Percentiles rank a stretch among this genome's conserved stretches.
phyloP scores from a whole-genome alignment of 2,113 vertebrate species.

The Atractosteus spatula region DNA sequence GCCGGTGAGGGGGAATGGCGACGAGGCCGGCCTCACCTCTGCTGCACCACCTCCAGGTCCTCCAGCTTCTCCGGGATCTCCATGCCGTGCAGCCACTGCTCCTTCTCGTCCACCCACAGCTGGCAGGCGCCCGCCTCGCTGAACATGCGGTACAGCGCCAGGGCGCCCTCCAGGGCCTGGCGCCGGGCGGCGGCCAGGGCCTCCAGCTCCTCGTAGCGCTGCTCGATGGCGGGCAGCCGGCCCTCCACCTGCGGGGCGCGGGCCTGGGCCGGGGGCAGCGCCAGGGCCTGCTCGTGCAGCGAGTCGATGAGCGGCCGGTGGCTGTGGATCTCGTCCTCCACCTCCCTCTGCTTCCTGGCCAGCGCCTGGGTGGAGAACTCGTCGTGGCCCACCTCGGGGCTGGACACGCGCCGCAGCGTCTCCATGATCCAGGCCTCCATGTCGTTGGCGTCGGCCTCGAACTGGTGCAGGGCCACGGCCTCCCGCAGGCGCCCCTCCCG shows the following conservation, averaged over 20 bases:
- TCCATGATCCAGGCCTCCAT: slow-evolving; percentile 84
- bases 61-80: slow-evolving; percentile 85
- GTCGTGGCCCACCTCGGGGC: slow-evolving; percentile 84
- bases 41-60: slow-evolving; percentile 93
- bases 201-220: slow-evolving; percentile 75
- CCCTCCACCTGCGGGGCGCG: slow-evolving; percentile 64
- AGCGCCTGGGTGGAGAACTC: slow-evolving; percentile 87
- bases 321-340: slow-evolving; percentile 85
- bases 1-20: too few relatives aligned
- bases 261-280: slow-evolving; percentile 58
- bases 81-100: slow-evolving; percentile 87
- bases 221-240: slow-evolving; percentile 74
- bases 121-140: slow-evolving; percentile 88
- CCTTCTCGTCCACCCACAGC: slow-evolving; percentile 90
- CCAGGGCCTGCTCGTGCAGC: slow-evolving; percentile 71
- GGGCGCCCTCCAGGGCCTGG: slow-evolving; percentile 76
- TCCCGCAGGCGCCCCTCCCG: slow-evolving; percentile 74
- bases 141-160: slow-evolving; percentile 84
- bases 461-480: slow-evolving; percentile 79
- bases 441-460: slow-evolving; percentile 85
- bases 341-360: slow-evolving; percentile 82
- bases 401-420: slow-evolving; percentile 77
- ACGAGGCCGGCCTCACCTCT: too few relatives aligned
- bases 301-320: slow-evolving; percentile 77
- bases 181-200: slow-evolving; percentile 67